phyloP scores from a whole-genome alignment of 2,888 invertebrate species.

The Pocota personata region DNA sequence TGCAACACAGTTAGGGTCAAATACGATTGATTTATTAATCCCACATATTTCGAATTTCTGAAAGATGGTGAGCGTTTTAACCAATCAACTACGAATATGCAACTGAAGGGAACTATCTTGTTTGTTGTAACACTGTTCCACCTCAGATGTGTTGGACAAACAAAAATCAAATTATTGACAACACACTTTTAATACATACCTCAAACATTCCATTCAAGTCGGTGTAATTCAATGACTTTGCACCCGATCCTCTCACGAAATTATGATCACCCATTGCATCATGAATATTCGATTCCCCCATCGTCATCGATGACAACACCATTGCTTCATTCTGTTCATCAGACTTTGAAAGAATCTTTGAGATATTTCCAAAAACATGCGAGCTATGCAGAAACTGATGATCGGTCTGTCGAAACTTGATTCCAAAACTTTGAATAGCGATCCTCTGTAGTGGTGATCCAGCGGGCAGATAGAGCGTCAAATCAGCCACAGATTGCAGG shows the following conservation, averaged over 20 bases:
- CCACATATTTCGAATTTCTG: no score
- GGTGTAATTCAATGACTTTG: slow-evolving; percentile 79
- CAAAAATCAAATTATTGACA: neutral
- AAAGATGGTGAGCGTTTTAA: no score
- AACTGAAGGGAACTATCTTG: no score
- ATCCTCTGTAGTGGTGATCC: slow-evolving; percentile 95
- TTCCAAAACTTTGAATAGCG: slow-evolving; percentile 96
- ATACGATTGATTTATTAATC: no score
- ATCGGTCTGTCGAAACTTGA: slow-evolving; percentile 94
- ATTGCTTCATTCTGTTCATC: slow-evolving; percentile 88
- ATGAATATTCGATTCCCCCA: slow-evolving; percentile 77
- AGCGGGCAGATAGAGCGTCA: slow-evolving; percentile 94
- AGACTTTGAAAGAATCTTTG: slow-evolving; percentile 95
- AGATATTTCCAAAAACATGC: slow-evolving; percentile 97
- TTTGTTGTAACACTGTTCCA: no score
- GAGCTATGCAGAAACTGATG: slow-evolving; percentile 94
- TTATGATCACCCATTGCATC: slow-evolving; percentile 79
- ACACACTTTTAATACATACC: slow-evolving; percentile 54
- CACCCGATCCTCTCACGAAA: slow-evolving; percentile 77
- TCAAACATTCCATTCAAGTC: slow-evolving; percentile 82
- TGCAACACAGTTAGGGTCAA: no score
- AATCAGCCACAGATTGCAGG: slow-evolving; percentile 94
- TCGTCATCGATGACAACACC: slow-evolving; percentile 79
- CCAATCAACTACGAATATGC: no score
- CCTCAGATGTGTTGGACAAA: no score